Evolutionary conservation across 2,888 invertebrate species (phyloP).

Genomic region (Cheilosia pagana): DNA sequence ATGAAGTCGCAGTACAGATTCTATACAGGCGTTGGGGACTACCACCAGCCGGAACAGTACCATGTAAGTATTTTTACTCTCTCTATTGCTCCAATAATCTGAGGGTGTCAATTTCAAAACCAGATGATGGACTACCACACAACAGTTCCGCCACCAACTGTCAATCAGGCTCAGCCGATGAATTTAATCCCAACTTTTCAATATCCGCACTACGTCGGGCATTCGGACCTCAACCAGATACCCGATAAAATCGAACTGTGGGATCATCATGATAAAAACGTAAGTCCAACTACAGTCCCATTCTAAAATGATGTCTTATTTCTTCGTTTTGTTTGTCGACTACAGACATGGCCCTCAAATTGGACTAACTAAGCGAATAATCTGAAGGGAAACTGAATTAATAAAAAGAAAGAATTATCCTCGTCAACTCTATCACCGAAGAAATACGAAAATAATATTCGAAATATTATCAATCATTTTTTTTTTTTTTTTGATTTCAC

Average conservation of each 20-base stretch:
- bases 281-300: conserved; percentile 76
- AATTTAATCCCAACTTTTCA: conserved; percentile 82
- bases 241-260: conserved; percentile 82
- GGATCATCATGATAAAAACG: conserved; percentile 84
- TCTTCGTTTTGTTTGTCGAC: conserved; percentile 10
- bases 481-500: conserved; percentile 34
- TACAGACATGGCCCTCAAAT: conserved; percentile 82
- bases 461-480: conserved; percentile 73
- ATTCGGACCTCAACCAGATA: conserved; percentile 80
- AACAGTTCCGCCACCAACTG: conserved; percentile 80
- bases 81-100: no score
- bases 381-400: conserved; percentile 53
- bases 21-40: conserved; percentile 79
- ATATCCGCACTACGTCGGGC: conserved; percentile 81
- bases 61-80: conserved; percentile 78
- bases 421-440: conserved; percentile 77
- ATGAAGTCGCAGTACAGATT: conserved; percentile 80
- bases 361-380: conserved; percentile 77
- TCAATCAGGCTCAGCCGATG: conserved; percentile 80
- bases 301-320: not conserved
- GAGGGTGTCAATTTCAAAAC: no score
- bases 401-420: conserved; percentile 34
- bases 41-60: conserved; percentile 82
- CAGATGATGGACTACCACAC: conserved; percentile 83
- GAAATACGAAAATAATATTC: conserved; percentile 75